Evolutionary conservation across 2,797 vertebrate species (phyloP).

Genomic region (Cryptoprocta ferox): DNA sequence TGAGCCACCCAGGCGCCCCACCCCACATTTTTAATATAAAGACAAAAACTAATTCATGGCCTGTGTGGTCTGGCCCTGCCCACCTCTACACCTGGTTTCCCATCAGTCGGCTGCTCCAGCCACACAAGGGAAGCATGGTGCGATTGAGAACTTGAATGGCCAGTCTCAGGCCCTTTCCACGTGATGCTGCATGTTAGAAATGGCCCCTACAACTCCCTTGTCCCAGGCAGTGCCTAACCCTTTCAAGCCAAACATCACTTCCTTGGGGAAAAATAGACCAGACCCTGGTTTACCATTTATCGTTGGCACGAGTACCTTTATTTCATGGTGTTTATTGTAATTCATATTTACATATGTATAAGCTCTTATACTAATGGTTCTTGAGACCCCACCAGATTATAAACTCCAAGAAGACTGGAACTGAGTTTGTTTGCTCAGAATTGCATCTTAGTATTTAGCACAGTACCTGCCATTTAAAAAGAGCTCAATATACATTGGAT

Average conservation of each 20-base stretch:
- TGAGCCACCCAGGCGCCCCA: too few species aligned
- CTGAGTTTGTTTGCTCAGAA: background rate
- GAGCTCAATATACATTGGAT: too few species aligned
- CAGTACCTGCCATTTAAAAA: background rate
- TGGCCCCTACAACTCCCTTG: background rate
- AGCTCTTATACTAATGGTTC: background rate
- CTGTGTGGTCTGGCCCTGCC: background rate
- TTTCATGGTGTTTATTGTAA: background rate
- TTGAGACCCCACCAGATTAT: background rate
- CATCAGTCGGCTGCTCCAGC: background rate
- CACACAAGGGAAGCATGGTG: too few species aligned
- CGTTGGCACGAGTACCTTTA: background rate
- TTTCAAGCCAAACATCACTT: background rate
- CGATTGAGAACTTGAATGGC: background rate
- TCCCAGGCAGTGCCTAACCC: background rate
- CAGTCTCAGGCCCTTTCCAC: background rate
- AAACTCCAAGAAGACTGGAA: background rate
- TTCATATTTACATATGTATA: background rate
- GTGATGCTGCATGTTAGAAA: background rate
- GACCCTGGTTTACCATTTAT: background rate
- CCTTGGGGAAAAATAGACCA: background rate
- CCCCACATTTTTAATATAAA: background rate
- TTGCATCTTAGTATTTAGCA: background rate
- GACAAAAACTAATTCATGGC: accelerated
- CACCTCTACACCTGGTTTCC: background rate